These are phyloP conservation scores for Poeciliopsis turrubarensis DNA, from an alignment of 2,113 vertebrate genomes.

Conservation along the genomic window DNA sequence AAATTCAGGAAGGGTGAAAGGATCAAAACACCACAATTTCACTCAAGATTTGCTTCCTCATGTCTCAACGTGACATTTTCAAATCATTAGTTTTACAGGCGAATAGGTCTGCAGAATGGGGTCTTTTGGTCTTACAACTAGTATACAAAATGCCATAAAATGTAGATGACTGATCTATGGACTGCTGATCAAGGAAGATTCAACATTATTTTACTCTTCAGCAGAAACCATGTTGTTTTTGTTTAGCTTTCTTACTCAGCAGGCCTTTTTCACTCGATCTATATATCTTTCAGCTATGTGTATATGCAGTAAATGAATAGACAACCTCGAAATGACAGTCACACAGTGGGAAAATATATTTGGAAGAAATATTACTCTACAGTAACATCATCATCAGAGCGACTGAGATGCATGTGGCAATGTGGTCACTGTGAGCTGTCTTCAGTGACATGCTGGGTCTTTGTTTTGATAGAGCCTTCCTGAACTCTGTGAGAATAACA, in stretches of 20 bases:
- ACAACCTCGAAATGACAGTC: conserved; percentile 10
- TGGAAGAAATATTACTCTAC: not conserved
- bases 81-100: not conserved
- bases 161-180: not conserved
- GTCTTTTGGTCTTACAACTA: conserved; percentile 8
- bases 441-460: not conserved
- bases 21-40: conserved; percentile 4
- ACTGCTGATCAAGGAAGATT: conserved; percentile 20
- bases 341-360: conserved; percentile 4
- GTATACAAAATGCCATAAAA: conserved; percentile 20
- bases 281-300: conserved; percentile 18
- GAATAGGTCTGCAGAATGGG: not conserved
- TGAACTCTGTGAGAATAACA: not conserved
- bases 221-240: conserved; percentile 34
- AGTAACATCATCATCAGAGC: not conserved
- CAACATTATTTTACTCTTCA: conserved; percentile 24
- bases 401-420: not conserved
- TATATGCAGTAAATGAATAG: conserved; percentile 22
- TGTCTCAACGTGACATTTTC: conserved; percentile 6
- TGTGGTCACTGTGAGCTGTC: not conserved
- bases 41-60: conserved; percentile 4
- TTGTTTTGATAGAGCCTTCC: not conserved
- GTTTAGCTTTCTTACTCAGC: conserved; percentile 42
- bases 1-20: not conserved
- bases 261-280: conserved; percentile 19